Percentiles rank a stretch among this genome's conserved stretches.
Conservation (phyloP, 2,888 invertebrate species). For the Platycheirus rosarum region DNA sequence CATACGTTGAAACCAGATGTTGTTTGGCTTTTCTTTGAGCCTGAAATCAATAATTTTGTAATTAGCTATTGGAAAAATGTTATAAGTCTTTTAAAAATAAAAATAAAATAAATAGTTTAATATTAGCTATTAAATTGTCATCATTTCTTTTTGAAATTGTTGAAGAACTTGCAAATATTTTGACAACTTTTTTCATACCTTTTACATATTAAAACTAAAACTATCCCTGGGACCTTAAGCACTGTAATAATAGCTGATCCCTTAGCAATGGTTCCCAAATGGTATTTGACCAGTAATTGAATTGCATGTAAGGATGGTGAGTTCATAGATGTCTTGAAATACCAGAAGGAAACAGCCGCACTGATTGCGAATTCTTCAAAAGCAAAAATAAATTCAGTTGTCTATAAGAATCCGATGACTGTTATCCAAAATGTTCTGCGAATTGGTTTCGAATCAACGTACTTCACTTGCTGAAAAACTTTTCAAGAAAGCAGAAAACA, state of each 20-base stretch:
- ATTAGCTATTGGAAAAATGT: conserved; percentile 1
- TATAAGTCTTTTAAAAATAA: too few relatives aligned
- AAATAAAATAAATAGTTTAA: too few relatives aligned
- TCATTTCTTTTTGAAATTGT: too few relatives aligned
- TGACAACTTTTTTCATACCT: too few relatives aligned
- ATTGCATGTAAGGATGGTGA: conserved; percentile 85
- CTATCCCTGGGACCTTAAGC: conserved; percentile 94
- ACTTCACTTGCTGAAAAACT: conserved; percentile 88
- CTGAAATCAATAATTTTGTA: too few relatives aligned
- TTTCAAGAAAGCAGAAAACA: not conserved
- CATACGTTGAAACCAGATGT: too few relatives aligned
- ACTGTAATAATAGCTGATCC: conserved; percentile 96
- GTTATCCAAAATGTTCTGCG: conserved; percentile 98
- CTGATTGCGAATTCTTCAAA: too few relatives aligned
- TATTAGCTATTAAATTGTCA: not conserved
- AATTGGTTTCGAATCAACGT: conserved; percentile 89
- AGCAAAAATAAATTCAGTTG: conserved; percentile 95
- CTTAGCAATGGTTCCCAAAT: too few relatives aligned
- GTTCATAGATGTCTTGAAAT: conserved; percentile 90
- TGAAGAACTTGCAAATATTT: too few relatives aligned
- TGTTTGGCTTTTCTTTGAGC: too few relatives aligned
- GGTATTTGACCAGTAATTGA: too few relatives aligned
- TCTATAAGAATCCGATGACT: conserved; percentile 94
- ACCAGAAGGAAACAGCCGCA: too few relatives aligned
- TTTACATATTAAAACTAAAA: conserved; percentile 83